phyloP scores from a whole-genome alignment of 2,888 invertebrate genomes.

The Phytoseiulus persimilis region DNA sequence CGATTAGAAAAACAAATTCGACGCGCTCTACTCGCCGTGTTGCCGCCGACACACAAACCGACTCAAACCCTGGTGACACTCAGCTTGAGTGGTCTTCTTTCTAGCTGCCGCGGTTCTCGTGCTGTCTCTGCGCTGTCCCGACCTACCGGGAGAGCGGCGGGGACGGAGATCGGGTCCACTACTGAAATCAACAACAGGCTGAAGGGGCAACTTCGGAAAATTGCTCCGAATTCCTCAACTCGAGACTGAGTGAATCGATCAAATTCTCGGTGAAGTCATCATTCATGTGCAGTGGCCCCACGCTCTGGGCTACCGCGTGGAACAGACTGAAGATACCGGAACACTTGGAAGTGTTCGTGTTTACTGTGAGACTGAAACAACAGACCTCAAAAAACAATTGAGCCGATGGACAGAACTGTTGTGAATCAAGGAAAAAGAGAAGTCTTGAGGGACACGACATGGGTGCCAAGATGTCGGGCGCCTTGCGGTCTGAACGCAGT shows the following conservation, averaged over 20 bases:
- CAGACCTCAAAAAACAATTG: no score
- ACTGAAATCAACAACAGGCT: no score
- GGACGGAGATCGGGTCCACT: no score
- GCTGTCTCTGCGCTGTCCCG: background rate
- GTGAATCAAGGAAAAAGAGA: background rate
- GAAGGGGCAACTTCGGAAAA: no score
- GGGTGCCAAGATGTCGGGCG: background rate
- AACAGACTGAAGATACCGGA: no score
- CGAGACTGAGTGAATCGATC: no score
- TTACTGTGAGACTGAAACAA: no score
- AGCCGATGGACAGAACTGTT: background rate
- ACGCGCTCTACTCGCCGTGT: background rate
- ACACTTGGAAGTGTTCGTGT: no score
- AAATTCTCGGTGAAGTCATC: no score
- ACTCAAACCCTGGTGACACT: background rate
- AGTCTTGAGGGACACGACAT: background rate
- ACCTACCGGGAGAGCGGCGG: background rate
- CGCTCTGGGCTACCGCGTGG: no score
- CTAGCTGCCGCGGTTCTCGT: background rate
- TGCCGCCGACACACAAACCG: background rate
- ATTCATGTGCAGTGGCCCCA: no score
- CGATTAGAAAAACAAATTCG: conserved; percentile 5
- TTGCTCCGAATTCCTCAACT: no score
- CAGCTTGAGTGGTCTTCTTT: background rate
- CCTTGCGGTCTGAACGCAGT: background rate